Evolutionary conservation across 2,888 invertebrate genomes (phyloP).

Genomic region (Proisotoma minuta): DNA sequence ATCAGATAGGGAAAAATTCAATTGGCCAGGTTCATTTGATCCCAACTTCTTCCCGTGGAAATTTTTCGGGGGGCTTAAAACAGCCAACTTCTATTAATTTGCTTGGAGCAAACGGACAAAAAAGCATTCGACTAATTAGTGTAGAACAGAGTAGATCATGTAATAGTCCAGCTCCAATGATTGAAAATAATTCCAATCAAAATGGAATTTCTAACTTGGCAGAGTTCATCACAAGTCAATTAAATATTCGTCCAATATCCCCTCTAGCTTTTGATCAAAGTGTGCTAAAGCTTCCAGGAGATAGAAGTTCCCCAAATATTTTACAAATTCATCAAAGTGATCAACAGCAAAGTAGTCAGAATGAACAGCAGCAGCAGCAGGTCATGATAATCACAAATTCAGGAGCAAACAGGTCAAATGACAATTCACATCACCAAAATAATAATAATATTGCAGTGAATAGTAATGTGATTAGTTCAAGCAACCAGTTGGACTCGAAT

Average conservation of each 20-base stretch:
- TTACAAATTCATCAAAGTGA: no score
- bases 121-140: not conserved
- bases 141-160: not conserved
- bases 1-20: no score
- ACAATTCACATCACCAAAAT: not conserved
- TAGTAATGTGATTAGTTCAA: constrained; percentile 3
- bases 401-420: not conserved
- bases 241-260: constrained; percentile 47
- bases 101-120: not conserved
- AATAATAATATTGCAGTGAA: not conserved
- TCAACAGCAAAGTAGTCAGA: constrained; percentile 2
- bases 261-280: constrained; percentile 32
- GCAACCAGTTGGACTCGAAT: not conserved
- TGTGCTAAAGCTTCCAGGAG: constrained; percentile 9
- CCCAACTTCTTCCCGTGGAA: no score
- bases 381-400: not conserved
- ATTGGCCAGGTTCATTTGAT: no score
- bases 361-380: not conserved
- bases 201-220: constrained; percentile 43
- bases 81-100: not conserved
- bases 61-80: not conserved
- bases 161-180: not conserved
- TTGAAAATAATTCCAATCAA: constrained; percentile 6
- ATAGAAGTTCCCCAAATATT: constrained; percentile 14
- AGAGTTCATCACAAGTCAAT: constrained; percentile 46